Conservation (phyloP, 2,888 invertebrate genomes). For the Pandemis corylana region DNA sequence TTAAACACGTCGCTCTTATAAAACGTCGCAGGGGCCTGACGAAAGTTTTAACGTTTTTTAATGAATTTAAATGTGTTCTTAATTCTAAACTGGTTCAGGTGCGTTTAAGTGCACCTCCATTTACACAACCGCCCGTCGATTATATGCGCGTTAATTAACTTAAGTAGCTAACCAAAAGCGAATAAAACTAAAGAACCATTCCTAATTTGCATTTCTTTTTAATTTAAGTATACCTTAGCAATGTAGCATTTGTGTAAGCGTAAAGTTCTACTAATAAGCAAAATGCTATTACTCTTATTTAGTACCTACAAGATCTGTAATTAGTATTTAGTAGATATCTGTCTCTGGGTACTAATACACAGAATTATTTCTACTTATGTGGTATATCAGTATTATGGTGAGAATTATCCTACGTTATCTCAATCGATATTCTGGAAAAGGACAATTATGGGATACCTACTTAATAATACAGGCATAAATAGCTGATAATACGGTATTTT, state of each 20-base stretch:
- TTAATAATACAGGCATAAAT: conserved; percentile 66
- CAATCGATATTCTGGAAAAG: conserved; percentile 63
- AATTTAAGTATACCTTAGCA: conserved; percentile 26
- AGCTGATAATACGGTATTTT: conserved; percentile 64
- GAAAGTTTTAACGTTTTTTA: conserved; percentile 79
- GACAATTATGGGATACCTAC: conserved; percentile 63
- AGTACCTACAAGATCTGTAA: conserved; percentile 14
- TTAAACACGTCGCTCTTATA: conserved; percentile 58
- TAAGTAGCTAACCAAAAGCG: conserved; percentile 41
- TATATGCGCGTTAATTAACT: conserved; percentile 44
- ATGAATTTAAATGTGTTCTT: conserved; percentile 82
- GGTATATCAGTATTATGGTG: not conserved
- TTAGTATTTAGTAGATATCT: too few species aligned
- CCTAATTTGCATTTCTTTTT: conserved; percentile 38
- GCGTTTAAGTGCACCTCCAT: conserved; percentile 67
- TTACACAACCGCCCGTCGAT: conserved; percentile 51
- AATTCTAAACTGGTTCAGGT: conserved; percentile 81
- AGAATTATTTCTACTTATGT: conserved; percentile 50
- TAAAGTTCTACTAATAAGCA: conserved; percentile 20
- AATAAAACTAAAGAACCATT: conserved; percentile 38
- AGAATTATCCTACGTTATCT: conserved; percentile 48
- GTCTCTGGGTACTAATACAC: conserved; percentile 48
- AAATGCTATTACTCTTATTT: conserved; percentile 54
- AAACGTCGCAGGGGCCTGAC: conserved; percentile 61
- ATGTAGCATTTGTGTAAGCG: conserved; percentile 19